Conservation (phyloP, 2,113 vertebrate species). For the Anguilla japonica region DNA sequence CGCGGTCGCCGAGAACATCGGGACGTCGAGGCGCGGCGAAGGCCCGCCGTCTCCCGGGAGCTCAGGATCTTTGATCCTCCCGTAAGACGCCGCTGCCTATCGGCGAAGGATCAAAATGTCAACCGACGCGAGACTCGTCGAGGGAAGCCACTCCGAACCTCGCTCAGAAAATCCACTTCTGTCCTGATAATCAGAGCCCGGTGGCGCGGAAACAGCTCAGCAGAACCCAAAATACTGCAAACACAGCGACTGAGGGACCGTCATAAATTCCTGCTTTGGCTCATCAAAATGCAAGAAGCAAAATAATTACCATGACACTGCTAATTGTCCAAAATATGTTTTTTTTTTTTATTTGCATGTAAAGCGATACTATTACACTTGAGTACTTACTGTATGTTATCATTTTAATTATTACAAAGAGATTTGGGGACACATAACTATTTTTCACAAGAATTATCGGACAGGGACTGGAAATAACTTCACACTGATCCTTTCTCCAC, state of each 20-base stretch:
- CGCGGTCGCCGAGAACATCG: neutral
- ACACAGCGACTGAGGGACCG: neutral
- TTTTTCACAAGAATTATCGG: neutral
- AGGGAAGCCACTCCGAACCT: neutral
- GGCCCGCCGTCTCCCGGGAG: neutral
- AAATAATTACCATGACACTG: neutral
- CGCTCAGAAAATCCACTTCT: neutral
- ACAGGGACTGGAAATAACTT: neutral
- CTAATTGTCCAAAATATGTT: neutral
- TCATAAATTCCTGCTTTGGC: neutral
- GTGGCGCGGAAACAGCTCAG: neutral
- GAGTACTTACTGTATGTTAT: neutral
- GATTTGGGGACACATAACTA: neutral
- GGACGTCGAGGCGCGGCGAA: neutral
- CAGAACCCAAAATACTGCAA: neutral
- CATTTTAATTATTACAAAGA: neutral
- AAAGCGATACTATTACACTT: neutral
- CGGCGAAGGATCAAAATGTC: neutral
- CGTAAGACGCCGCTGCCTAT: neutral
- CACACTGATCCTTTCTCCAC: neutral
- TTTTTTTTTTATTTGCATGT: neutral
- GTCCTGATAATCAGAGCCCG: no score
- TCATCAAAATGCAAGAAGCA: neutral
- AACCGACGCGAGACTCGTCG: neutral
- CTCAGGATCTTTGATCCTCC: neutral